Percentiles rank a stretch among this genome's conserved stretches.
Conservation (phyloP, 1,140 invertebrate species). For the Procambarus virginalis region DNA sequence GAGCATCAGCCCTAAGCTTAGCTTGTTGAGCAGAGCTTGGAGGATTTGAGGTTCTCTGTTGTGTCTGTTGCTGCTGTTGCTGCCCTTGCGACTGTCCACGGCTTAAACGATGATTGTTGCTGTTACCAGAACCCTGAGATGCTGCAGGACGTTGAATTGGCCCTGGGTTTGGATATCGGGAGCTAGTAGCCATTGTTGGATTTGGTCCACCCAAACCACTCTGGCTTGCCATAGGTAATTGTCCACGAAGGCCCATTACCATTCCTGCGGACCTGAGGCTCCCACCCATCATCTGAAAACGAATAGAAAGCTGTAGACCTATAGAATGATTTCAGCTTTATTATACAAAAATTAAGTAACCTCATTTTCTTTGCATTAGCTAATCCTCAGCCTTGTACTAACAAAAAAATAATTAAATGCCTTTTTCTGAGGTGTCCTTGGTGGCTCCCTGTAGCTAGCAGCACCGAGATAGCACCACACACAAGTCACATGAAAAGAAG, state of each 20-base stretch:
- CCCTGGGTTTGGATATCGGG: slow-evolving; percentile 64
- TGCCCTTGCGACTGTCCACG: slow-evolving; percentile 45
- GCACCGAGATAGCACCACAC: no score
- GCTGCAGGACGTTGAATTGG: slow-evolving; percentile 69
- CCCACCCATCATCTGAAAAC: slow-evolving; percentile 54
- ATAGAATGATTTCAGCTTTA: not conserved
- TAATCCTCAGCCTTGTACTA: no score
- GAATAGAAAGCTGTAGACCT: not conserved
- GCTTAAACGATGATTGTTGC: slow-evolving; percentile 33
- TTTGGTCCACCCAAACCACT: slow-evolving; percentile 33
- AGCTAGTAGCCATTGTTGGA: slow-evolving; percentile 33
- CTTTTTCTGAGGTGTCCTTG: no score
- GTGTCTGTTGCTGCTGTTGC: slow-evolving; percentile 46
- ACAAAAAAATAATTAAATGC: no score
- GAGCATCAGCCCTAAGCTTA: slow-evolving; percentile 72
- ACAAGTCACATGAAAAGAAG: no score
- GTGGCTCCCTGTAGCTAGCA: no score
- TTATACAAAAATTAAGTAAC: not conserved
- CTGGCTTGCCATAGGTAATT: slow-evolving; percentile 57
- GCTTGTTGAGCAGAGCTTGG: slow-evolving; percentile 72
- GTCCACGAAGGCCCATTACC: slow-evolving; percentile 64
- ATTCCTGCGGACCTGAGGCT: slow-evolving; percentile 51
- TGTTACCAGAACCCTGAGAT: slow-evolving; percentile 45
- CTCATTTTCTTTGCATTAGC: not conserved
- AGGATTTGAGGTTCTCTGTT: slow-evolving; percentile 67